These are phyloP conservation scores for Micoletzkya japonica DNA, from an alignment of 2,888 invertebrate genomes.

Conservation along the genomic window DNA sequence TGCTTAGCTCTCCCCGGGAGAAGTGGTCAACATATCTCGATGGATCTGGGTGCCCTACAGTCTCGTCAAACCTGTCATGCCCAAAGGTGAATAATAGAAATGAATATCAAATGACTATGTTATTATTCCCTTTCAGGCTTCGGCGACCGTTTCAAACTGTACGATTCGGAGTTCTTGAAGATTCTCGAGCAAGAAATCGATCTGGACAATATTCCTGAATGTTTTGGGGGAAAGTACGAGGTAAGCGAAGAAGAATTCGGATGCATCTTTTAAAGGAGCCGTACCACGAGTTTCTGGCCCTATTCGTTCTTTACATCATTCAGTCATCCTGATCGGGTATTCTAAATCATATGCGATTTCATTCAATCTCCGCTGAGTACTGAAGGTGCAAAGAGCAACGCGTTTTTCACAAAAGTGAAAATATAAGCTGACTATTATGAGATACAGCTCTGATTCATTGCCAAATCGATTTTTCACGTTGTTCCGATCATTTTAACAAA, in stretches of 20 bases:
- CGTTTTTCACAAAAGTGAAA: no score
- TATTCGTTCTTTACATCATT: no score
- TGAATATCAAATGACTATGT: not conserved
- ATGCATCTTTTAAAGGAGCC: no score
- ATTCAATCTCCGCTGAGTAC: no score
- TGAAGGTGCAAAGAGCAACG: no score
- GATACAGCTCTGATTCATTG: no score
- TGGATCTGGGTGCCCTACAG: constrained; percentile 62
- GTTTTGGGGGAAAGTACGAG: constrained; percentile 54
- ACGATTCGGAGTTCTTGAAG: constrained; percentile 55
- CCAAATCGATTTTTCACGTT: no score
- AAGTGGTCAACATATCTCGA: constrained; percentile 60
- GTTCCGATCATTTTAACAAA: no score
- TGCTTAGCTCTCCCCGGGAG: constrained; percentile 53
- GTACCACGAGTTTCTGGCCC: no score
- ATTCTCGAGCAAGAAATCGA: constrained; percentile 50
- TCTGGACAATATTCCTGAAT: constrained; percentile 51
- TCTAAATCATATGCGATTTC: no score
- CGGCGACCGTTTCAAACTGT: constrained; percentile 56
- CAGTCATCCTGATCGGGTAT: no score
- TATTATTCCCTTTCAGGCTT: constrained; percentile 36
- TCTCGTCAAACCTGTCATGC: constrained; percentile 57
- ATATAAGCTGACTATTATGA: no score
- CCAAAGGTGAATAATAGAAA: constrained; percentile 36
- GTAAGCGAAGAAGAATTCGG: constrained; percentile 30